Base-by-base conservation (phyloP, 2,113 vertebrate genomes). In the Apodemus speciosus region DNA sequence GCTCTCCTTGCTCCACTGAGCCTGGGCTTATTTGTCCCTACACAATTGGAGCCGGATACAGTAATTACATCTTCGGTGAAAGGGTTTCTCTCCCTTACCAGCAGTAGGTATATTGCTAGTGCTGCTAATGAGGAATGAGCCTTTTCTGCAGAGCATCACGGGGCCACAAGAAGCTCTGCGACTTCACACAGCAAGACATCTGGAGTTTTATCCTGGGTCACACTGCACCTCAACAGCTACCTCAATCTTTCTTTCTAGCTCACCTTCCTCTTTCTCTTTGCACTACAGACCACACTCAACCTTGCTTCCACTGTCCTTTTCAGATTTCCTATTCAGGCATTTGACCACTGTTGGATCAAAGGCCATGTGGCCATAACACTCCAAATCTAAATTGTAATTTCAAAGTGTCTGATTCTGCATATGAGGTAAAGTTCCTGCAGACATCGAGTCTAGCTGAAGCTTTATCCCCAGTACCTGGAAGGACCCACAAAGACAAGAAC, bases 41-140 rank as follows among this genome's bases (percentile, higher is more conserved):
- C 69, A 79, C 20, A 53, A 18, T 13, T 77, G 77, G 66, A 72
- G 76, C 71, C 2, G 7, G 88, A 93, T 83, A 40, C 80, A 66
- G 83, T 64, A 93, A 97, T 95, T 94, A 93, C 89, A 79, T 69
- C 95, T 88, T 89, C 92, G 85, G 43, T 60, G 85, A 83, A 77
- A 87, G 49, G 43, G 43, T 77, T 88, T 69, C 38, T 85, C 72
- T 96, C 89, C 87, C 89, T 76, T 25, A 6, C 51, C 87, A 64
- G 79, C 84, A 85, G 69, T 90, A 62, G 88, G 69, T 71, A 66
- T 13, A 25, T 58, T 76, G 58, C 46, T 68, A 72, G 62, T 18
- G 21, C 71, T 21, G 72, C 84, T 79, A 9, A 89, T 79, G 53
- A 85, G 35, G 75, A 81, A 81, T 3, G n/a, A 79, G 75, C 25